These are phyloP conservation scores for Muscina levida DNA, from an alignment of 2,888 invertebrate species.

Conservation along the genomic window DNA sequence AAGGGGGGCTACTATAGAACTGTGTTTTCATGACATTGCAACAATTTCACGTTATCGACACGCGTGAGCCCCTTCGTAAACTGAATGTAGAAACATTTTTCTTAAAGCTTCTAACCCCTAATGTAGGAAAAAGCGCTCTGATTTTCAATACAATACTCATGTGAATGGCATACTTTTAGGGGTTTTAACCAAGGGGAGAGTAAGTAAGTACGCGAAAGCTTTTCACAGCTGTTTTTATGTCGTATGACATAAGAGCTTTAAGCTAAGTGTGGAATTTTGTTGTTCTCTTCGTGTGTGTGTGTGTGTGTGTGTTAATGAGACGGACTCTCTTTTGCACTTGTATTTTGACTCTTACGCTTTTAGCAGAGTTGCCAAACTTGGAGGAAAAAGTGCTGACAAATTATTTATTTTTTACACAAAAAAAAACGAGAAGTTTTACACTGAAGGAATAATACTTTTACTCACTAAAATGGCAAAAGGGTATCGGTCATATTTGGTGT, in stretches of 20 bases:
- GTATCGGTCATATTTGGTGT: no score
- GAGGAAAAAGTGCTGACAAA: no score
- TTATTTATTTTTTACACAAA: no score
- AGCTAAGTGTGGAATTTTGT: background rate
- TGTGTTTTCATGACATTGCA: conserved; percentile 16
- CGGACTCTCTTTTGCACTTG: background rate
- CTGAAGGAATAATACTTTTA: no score
- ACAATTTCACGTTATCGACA: conserved; percentile 46
- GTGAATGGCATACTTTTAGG: conserved; percentile 43
- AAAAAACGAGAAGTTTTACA: no score
- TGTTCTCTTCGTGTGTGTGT: no score
- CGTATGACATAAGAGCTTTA: background rate
- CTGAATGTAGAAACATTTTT: conserved; percentile 48
- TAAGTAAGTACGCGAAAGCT: background rate
- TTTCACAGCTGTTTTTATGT: conserved; percentile 49
- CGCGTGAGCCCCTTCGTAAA: conserved; percentile 56
- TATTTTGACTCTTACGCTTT: background rate
- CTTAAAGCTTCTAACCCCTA: conserved; percentile 58
- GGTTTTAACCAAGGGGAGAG: conserved; percentile 25
- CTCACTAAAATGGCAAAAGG: no score
- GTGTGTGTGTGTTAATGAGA: no score
- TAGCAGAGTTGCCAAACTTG: no score
- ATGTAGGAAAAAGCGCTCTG: conserved; percentile 4
- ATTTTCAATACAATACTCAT: conserved; percentile 12
- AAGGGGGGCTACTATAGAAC: no score